Evolutionary conservation across 1,140 invertebrate genomes (phyloP).

Genomic region (Antheraea mylitta): DNA sequence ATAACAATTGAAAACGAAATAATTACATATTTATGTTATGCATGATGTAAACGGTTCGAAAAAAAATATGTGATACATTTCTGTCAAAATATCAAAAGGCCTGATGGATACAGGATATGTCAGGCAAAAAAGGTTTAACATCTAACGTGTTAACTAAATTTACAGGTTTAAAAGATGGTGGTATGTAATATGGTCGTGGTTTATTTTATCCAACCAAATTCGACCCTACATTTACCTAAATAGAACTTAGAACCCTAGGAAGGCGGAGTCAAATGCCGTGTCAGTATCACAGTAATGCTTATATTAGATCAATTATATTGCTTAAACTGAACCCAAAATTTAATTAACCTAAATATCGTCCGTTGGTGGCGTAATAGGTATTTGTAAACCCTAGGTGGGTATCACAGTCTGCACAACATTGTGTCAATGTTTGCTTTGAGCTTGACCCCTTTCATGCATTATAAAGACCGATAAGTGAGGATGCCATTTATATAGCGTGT

Average conservation of each 20-base stretch:
- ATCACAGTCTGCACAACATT: constrained; percentile 2
- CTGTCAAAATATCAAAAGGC: too few relatives aligned
- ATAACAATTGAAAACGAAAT: too few relatives aligned
- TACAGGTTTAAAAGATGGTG: not conserved
- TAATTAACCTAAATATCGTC: not conserved
- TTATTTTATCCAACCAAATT: not conserved
- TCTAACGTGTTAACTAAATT: too few relatives aligned
- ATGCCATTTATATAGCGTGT: not conserved
- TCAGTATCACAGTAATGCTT: not conserved
- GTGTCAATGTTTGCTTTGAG: not conserved
- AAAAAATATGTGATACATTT: too few relatives aligned
- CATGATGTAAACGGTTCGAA: too few relatives aligned
- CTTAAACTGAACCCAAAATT: not conserved
- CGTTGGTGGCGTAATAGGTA: not conserved
- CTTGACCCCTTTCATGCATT: not conserved
- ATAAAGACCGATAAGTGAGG: constrained; percentile 1
- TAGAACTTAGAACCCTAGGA: too few relatives aligned
- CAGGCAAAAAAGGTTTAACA: too few relatives aligned
- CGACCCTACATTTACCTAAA: too few relatives aligned
- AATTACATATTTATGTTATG: too few relatives aligned
- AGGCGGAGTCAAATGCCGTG: too few relatives aligned
- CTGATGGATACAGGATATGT: too few relatives aligned
- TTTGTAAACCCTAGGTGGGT: not conserved
- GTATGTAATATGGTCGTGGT: not conserved
- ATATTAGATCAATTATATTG: not conserved